A percentile compares a stretch with the other conserved stretches of the same genome.
Conservation (phyloP, 2,113 vertebrate species). For the Octodon degus region DNA sequence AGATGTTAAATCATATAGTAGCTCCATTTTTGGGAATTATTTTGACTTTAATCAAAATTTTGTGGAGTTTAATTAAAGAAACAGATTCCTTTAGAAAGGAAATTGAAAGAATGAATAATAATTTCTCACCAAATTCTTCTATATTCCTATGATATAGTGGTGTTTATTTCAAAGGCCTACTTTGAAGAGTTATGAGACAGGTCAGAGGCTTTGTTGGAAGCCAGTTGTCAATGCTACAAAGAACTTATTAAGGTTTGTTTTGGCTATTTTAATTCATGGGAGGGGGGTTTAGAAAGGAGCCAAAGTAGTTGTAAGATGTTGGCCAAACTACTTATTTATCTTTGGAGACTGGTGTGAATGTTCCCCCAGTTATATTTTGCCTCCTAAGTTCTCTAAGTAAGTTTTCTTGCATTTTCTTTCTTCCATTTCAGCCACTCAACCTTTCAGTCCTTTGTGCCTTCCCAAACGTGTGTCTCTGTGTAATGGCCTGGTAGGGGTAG, state of each 20-base stretch:
- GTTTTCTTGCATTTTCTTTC: background rate
- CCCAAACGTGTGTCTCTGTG: background rate
- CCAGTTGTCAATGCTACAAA: background rate
- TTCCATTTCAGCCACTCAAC: background rate
- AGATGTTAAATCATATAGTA: background rate
- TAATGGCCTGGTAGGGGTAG: background rate
- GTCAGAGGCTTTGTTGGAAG: background rate
- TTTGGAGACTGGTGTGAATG: background rate
- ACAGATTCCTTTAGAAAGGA: constrained; percentile 19
- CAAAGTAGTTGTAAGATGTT: background rate
- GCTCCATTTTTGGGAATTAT: background rate
- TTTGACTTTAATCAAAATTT: constrained; percentile 34
- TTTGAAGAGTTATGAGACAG: background rate
- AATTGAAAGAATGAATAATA: background rate
- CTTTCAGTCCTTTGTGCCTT: background rate
- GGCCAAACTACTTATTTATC: background rate
- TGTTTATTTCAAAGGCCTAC: background rate
- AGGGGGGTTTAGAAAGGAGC: background rate
- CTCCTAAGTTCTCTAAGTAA: background rate
- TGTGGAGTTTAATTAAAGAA: constrained; percentile 25
- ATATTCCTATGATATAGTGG: background rate
- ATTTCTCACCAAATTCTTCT: background rate
- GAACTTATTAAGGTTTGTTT: background rate
- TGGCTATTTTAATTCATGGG: background rate
- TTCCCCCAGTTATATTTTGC: background rate